Percentiles rank a stretch among this genome's conserved stretches.
These are phyloP conservation scores for Hippocampus guttulatus DNA, from an alignment of 2,113 vertebrate genomes.

Conservation along the genomic window DNA sequence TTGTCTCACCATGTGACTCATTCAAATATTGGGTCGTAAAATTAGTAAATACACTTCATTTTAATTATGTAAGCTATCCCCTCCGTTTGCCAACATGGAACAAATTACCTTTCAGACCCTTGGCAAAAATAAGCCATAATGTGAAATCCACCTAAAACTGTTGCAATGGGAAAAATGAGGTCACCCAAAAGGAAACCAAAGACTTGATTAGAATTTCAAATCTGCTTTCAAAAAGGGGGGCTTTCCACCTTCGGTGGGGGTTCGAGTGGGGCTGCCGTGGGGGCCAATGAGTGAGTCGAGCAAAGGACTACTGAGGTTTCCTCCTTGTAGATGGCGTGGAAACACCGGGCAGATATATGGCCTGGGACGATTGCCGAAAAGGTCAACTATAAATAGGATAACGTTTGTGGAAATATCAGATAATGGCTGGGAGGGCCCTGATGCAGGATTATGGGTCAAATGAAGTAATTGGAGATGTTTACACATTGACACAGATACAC, in stretches of 20 bases:
- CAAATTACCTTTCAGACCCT: conserved; percentile 73
- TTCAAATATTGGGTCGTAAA: conserved; percentile 41
- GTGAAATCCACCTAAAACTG: conserved; percentile 77
- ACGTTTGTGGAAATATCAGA: conserved; percentile 65
- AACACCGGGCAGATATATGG: conserved; percentile 66
- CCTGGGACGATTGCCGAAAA: conserved; percentile 54
- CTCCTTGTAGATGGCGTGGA: conserved; percentile 63
- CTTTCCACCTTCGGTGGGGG: conserved; percentile 69
- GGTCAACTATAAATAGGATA: conserved; percentile 68
- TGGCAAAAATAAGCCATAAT: conserved; percentile 76
- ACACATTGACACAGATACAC: conserved; percentile 53
- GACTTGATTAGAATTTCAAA: conserved; percentile 82
- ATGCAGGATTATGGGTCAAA: conserved; percentile 66
- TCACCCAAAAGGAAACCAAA: conserved; percentile 77
- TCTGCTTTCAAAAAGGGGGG: conserved; percentile 66
- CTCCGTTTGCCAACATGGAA: conserved; percentile 72
- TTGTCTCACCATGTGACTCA: conserved; percentile 34
- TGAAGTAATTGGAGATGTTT: conserved; percentile 55
- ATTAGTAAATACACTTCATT: conserved; percentile 55
- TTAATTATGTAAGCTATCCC: conserved; percentile 67
- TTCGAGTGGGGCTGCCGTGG: conserved; percentile 13
- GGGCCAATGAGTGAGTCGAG: conserved; percentile 36
- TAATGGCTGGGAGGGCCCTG: conserved; percentile 62
- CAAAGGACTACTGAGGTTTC: conserved; percentile 58
- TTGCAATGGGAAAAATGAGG: conserved; percentile 78